A percentile compares a stretch with the other conserved stretches of the same genome.
These are phyloP conservation scores for Chrosomus eos DNA, from an alignment of 2,797 vertebrate genomes.

Conservation along the genomic window DNA sequence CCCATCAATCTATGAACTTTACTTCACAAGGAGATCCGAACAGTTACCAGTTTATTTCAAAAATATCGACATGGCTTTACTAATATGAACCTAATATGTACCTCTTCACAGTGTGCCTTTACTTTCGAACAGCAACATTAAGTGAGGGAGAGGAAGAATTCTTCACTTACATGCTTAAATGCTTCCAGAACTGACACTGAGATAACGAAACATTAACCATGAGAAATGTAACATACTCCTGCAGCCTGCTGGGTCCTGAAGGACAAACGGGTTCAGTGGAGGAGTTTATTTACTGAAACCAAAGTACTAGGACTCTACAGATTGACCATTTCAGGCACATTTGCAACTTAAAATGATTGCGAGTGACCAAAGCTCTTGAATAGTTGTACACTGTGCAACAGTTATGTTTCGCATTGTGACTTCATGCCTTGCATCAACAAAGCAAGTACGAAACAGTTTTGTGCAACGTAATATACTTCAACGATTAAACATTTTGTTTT, in stretches of 20 bases:
- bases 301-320: background rate
- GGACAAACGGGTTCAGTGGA: constrained; percentile 66
- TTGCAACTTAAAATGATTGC: background rate
- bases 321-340: background rate
- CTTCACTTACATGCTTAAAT: constrained; percentile 35
- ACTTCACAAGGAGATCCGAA: background rate
- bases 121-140: constrained; percentile 1
- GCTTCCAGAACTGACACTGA: constrained; percentile 57
- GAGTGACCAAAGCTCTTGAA: background rate
- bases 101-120: background rate
- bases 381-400: background rate
- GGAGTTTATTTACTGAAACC: constrained; percentile 68
- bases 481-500: background rate
- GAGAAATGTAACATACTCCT: constrained; percentile 71
- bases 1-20: background rate
- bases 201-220: constrained; percentile 63
- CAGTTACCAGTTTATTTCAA: background rate
- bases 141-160: constrained; percentile 40
- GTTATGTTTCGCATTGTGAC: background rate
- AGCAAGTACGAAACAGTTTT: background rate
- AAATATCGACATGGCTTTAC: background rate
- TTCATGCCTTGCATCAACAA: background rate
- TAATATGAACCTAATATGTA: background rate
- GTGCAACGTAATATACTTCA: background rate
- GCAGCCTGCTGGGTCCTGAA: constrained; percentile 67